Percentiles rank a stretch among this genome's conserved stretches.
phyloP scores from a whole-genome alignment of 2,113 vertebrate species.

The Neodontobutis hainanensis region DNA sequence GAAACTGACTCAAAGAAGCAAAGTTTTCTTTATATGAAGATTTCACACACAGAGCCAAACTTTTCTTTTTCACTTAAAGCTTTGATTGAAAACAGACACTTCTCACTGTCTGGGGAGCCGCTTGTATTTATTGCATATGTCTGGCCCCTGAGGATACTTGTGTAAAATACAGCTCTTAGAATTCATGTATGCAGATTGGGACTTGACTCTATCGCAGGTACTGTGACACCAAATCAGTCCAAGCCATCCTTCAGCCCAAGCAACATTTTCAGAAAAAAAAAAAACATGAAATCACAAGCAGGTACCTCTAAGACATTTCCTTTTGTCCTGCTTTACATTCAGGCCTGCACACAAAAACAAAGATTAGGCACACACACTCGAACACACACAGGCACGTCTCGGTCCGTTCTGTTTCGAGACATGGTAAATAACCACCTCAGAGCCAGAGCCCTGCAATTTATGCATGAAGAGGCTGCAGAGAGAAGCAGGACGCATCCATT shows the following conservation, averaged over 20 bases:
- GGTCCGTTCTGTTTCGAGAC: slow-evolving; percentile 18
- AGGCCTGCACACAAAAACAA: slow-evolving; percentile 20
- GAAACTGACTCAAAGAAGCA: background rate
- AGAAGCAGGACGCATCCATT: slow-evolving; percentile 6
- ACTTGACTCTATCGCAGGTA: slow-evolving; percentile 46
- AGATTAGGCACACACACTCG: slow-evolving; percentile 10
- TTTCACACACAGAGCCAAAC: background rate
- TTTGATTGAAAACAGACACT: slow-evolving; percentile 21
- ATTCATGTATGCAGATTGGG: slow-evolving; percentile 63
- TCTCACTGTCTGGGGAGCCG: background rate
- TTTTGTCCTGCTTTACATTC: slow-evolving; percentile 32
- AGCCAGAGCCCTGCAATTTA: slow-evolving; percentile 32
- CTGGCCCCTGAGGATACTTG: slow-evolving; percentile 18
- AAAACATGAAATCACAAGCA: slow-evolving; percentile 27
- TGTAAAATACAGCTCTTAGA: slow-evolving; percentile 37
- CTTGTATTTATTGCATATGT: slow-evolving; percentile 26
- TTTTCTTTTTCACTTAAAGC: slow-evolving; percentile 4
- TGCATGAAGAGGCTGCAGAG: slow-evolving; percentile 33
- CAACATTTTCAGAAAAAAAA: slow-evolving; percentile 25
- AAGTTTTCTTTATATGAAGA: background rate
- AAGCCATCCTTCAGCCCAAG: slow-evolving; percentile 18
- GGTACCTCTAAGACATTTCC: too few species aligned
- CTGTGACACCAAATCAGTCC: slow-evolving; percentile 32
- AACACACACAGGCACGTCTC: background rate
- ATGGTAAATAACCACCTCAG: slow-evolving; percentile 33